phyloP scores from a whole-genome alignment of 2,797 vertebrate genomes.

The Oreochromis mossambicus region DNA sequence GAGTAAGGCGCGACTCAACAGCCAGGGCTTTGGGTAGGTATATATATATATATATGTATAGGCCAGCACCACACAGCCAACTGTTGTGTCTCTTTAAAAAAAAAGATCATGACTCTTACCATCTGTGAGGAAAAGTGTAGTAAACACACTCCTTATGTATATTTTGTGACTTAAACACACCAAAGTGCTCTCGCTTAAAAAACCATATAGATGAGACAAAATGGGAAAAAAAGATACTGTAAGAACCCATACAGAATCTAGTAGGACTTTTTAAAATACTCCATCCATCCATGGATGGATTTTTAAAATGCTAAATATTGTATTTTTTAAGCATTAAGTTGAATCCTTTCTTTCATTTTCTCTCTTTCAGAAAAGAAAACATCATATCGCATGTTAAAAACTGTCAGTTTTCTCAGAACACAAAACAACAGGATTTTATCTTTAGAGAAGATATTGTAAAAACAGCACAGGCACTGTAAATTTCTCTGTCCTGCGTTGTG shows the following conservation, averaged over 20 bases:
- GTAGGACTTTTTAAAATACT: not conserved
- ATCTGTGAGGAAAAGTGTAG: constrained; percentile 4
- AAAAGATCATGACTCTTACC: not conserved
- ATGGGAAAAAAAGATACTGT: not conserved
- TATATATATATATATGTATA: not conserved
- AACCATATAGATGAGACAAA: not conserved
- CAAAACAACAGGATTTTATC: not conserved
- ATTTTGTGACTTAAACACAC: not conserved
- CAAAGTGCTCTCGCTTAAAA: not conserved
- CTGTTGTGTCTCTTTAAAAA: not conserved
- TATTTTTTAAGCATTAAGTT: not conserved
- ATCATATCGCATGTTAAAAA: not conserved
- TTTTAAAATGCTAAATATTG: not conserved
- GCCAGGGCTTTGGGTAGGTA: constrained; percentile 93
- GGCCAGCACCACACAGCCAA: not conserved
- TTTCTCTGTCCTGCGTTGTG: not conserved
- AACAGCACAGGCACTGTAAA: not conserved
- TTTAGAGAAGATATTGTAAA: not conserved
- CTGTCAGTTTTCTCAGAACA: not conserved
- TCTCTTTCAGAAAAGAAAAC: not conserved
- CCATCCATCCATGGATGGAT: too few relatives aligned
- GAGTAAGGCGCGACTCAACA: constrained; percentile 90
- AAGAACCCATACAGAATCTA: not conserved
- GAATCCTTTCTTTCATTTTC: not conserved
- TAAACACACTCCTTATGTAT: not conserved